Percentiles rank a stretch among this genome's conserved stretches.
Evolutionary conservation across 2,888 invertebrate genomes (phyloP).

Genomic region (Chymomyza procnemis): DNA sequence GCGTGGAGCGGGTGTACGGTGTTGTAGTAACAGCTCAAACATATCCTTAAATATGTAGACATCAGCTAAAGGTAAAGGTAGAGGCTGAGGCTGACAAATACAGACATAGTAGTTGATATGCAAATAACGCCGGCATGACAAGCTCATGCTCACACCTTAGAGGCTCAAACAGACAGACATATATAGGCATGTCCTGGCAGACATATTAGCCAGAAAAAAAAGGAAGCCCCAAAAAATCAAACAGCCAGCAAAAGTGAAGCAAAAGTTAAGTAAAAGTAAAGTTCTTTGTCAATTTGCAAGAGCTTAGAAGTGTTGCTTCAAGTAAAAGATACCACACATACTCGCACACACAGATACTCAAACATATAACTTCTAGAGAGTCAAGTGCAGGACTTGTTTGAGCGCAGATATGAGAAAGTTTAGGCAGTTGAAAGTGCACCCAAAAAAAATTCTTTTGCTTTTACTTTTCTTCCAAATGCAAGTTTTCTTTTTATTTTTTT

Average conservation of each 20-base stretch:
- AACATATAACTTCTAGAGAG: slow-evolving; percentile 1
- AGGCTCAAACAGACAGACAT: neutral
- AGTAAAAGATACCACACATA: slow-evolving; percentile 56
- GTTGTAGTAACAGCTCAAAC: neutral
- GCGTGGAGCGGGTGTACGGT: too few species aligned
- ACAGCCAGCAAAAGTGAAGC: slow-evolving; percentile 23
- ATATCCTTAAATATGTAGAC: neutral
- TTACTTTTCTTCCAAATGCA: slow-evolving; percentile 3
- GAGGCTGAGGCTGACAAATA: slow-evolving; percentile 32
- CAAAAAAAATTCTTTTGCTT: slow-evolving; percentile 24
- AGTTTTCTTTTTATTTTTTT: neutral
- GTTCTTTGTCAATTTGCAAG: slow-evolving; percentile 69
- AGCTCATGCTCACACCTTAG: neutral
- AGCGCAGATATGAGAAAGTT: neutral
- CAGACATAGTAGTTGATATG: slow-evolving; percentile 68
- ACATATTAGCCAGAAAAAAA: slow-evolving; percentile 11
- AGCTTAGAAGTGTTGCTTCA: slow-evolving; percentile 63
- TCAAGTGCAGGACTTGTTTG: slow-evolving; percentile 13
- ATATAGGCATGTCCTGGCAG: neutral
- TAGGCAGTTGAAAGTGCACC: slow-evolving; percentile 30
- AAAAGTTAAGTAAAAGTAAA: slow-evolving; percentile 33
- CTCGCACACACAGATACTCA: slow-evolving; percentile 22
- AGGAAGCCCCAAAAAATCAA: slow-evolving; percentile 61
- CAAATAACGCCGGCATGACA: slow-evolving; percentile 54
- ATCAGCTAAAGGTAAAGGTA: slow-evolving; percentile 15